These are phyloP conservation scores for Caenorhabditis sulstoni DNA, from an alignment of 2,888 invertebrate species.

Conservation along the genomic window DNA sequence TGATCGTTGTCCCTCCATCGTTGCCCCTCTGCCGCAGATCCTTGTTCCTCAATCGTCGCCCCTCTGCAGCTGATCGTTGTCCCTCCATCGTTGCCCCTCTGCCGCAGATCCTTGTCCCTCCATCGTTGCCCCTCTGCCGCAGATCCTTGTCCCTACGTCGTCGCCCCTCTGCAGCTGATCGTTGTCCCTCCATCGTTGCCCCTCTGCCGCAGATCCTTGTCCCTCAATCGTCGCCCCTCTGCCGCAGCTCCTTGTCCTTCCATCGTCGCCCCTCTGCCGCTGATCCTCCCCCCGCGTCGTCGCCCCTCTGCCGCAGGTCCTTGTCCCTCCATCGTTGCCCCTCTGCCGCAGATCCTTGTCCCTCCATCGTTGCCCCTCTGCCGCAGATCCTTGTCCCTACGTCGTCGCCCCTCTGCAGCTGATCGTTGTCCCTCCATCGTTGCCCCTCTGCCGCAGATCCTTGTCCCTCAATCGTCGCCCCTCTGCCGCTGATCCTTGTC, in stretches of 20 bases:
- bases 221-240: conserved; percentile 6
- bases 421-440: not conserved
- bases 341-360: not conserved
- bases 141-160: not conserved
- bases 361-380: not conserved
- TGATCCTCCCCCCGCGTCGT: conserved; percentile 12
- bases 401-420: too few relatives aligned
- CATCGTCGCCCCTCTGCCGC: conserved; percentile 7
- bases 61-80: conserved; percentile 9
- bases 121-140: conserved; percentile 5
- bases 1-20: not conserved
- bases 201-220: not conserved
- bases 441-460: not conserved
- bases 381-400: not conserved
- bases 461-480: too few relatives aligned
- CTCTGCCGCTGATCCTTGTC: not conserved
- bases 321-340: not conserved
- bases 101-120: not conserved
- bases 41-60: not conserved
- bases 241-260: not conserved
- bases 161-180: conserved; percentile 4
- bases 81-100: not conserved
- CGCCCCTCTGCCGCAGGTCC: not conserved
- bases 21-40: too few relatives aligned
- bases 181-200: not conserved